phyloP scores from a whole-genome alignment of 2,888 invertebrate genomes.

The Andrena camellia region DNA sequence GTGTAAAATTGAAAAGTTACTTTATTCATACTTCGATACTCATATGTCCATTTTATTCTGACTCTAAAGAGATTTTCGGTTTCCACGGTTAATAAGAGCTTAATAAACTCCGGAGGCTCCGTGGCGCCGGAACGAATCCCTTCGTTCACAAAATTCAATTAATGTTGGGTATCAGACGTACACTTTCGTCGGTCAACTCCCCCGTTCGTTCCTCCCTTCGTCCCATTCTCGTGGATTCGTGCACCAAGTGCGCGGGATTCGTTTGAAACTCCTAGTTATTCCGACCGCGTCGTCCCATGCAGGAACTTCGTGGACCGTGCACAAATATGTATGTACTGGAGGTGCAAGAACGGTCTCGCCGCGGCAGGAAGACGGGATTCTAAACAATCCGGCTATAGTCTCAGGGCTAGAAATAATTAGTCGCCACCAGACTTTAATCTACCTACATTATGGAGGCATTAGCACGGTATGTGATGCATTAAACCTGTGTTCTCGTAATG shows the following conservation, averaged over 20 bases:
- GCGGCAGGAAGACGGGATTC: conserved; percentile 12
- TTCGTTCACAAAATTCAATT: conserved; percentile 62
- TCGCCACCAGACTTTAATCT: conserved; percentile 43
- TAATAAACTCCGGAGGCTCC: neutral
- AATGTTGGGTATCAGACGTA: conserved; percentile 42
- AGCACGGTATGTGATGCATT: conserved; percentile 24
- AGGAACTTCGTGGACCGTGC: conserved; percentile 47
- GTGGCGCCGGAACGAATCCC: conserved; percentile 28
- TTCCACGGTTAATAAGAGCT: neutral
- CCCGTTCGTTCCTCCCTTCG: neutral
- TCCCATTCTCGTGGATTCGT: conserved; percentile 31
- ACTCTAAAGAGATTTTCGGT: neutral
- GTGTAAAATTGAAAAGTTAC: neutral
- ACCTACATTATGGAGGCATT: conserved; percentile 34
- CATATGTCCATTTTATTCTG: neutral
- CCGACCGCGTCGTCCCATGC: conserved; percentile 50
- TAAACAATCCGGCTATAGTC: conserved; percentile 38
- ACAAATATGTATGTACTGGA: conserved; percentile 33
- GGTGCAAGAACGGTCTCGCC: conserved; percentile 22
- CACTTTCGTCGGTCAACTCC: conserved; percentile 54
- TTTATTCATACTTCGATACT: neutral
- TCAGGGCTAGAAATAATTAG: conserved; percentile 48
- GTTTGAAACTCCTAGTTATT: conserved; percentile 66
- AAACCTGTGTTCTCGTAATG: conserved; percentile 7
- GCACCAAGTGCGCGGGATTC: conserved; percentile 36